Percentiles rank a stretch among this genome's conserved stretches.
Evolutionary conservation across 2,113 vertebrate species (phyloP).

Genomic region (Hymenochirus boettgeri): DNA sequence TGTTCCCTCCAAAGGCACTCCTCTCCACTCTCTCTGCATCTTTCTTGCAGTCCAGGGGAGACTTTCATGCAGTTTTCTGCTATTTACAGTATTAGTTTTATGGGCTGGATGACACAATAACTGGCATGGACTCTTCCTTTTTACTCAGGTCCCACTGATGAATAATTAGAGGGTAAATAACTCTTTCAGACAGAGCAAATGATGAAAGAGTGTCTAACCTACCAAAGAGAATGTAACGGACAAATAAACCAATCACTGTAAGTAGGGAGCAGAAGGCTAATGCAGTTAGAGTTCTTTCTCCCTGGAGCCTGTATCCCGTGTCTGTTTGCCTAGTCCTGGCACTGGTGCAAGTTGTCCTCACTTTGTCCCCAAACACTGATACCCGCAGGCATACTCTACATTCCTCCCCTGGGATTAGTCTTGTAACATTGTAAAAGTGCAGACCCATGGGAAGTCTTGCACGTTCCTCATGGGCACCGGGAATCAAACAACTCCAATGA

Average conservation of each 20-base stretch:
- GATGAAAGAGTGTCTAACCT: constrained; percentile 15
- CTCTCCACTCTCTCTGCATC: constrained; percentile 5
- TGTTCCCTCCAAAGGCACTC: constrained; percentile 31
- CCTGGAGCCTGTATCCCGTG: constrained; percentile 52
- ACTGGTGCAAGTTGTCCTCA: constrained; percentile 61
- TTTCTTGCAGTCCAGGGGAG: not conserved
- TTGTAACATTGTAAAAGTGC: constrained; percentile 83
- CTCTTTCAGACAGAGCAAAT: constrained; percentile 27
- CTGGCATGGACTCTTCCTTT: constrained; percentile 44
- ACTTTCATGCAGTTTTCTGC: constrained; percentile 6
- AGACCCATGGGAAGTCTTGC: constrained; percentile 80
- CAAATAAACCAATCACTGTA: constrained; percentile 51
- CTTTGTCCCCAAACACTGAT: constrained; percentile 57
- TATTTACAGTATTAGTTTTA: constrained; percentile 52
- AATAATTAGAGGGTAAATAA: constrained; percentile 55
- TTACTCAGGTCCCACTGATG: constrained; percentile 56
- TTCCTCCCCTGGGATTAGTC: constrained; percentile 77
- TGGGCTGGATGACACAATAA: constrained; percentile 46
- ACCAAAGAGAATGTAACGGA: constrained; percentile 14
- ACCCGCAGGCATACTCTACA: constrained; percentile 85
- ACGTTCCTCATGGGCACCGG: constrained; percentile 46
- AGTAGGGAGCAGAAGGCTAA: constrained; percentile 66
- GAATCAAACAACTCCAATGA: constrained; percentile 70
- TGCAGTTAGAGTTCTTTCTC: constrained; percentile 52
- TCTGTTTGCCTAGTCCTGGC: constrained; percentile 72